Evolutionary conservation across 2,113 vertebrate species (phyloP).

Genomic region (Trochalopteron elliotii): DNA sequence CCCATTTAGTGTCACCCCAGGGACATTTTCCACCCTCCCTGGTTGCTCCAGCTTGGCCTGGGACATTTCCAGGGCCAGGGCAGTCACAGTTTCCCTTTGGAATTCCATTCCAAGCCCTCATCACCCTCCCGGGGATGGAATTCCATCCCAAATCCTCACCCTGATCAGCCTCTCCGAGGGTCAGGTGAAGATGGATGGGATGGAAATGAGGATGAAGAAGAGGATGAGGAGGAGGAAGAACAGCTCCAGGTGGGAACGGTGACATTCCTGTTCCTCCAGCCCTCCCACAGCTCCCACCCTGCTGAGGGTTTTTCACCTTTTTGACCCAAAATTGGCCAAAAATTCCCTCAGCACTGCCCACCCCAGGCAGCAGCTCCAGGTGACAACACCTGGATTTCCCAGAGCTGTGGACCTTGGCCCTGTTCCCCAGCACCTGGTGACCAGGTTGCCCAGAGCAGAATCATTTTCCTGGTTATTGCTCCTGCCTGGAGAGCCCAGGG

Average conservation of each 20-base stretch:
- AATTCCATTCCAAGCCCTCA: not conserved
- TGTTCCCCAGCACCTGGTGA: not conserved
- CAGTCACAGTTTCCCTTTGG: not conserved
- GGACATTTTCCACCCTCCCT: fast-evolving
- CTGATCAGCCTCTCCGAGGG: fast-evolving
- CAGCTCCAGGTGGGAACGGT: not conserved
- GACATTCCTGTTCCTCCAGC: fast-evolving
- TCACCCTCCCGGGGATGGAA: not conserved
- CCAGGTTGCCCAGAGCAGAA: not conserved
- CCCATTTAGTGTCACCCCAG: not conserved
- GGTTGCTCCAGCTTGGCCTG: too few species aligned
- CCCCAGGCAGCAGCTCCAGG: fast-evolving
- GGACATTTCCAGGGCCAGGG: not conserved
- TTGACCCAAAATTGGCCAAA: not conserved
- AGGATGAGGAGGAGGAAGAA: not conserved
- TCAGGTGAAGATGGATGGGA: not conserved
- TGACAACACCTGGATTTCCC: not conserved
- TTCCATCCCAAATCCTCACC: not conserved
- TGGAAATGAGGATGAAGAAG: not conserved
- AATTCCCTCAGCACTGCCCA: not conserved
- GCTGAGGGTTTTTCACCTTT: not conserved
- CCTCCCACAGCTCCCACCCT: not conserved
- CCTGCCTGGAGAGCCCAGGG: not conserved
- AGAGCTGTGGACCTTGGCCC: not conserved
- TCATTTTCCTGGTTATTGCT: not conserved